Conservation (phyloP, 2,797 vertebrate species). For the Cyprinella venusta region DNA sequence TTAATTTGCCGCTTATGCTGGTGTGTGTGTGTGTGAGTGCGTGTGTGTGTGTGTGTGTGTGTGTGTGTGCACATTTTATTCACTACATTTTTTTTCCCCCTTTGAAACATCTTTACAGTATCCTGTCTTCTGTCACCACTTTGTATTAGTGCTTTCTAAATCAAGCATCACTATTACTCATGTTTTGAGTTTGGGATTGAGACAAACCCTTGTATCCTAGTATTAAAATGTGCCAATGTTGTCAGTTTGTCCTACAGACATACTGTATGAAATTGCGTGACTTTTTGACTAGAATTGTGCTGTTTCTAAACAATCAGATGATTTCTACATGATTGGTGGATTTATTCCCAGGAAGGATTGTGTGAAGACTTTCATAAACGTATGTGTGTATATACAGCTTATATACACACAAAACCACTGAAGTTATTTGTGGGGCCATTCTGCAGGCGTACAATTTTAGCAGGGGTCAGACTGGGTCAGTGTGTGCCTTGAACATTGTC, state of each 20-base stretch:
- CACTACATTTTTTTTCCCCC: background rate
- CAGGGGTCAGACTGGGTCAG: conserved; percentile 56
- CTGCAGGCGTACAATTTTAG: background rate
- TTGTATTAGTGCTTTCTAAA: conserved; percentile 23
- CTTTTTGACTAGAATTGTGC: background rate
- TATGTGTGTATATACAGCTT: background rate
- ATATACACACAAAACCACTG: background rate
- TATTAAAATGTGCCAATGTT: background rate
- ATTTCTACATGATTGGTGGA: background rate
- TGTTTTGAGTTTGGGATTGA: too few species aligned
- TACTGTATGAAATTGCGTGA: background rate
- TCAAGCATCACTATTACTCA: background rate
- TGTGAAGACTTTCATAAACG: too few species aligned
- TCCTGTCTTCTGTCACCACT: conserved; percentile 7
- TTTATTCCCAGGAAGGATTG: background rate
- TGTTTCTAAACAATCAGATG: background rate
- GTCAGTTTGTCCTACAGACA: background rate
- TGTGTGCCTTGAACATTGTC: conserved; percentile 36
- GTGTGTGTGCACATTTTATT: conserved; percentile 11
- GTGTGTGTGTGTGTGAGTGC: conserved; percentile 14
- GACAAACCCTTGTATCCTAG: background rate
- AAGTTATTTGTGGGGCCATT: background rate
- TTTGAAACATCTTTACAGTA: conserved; percentile 30
- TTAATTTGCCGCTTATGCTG: conserved; percentile 46
- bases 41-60: conserved; percentile 34